phyloP scores from a whole-genome alignment of 1,140 invertebrate species.

The Drosophila ironensis region DNA sequence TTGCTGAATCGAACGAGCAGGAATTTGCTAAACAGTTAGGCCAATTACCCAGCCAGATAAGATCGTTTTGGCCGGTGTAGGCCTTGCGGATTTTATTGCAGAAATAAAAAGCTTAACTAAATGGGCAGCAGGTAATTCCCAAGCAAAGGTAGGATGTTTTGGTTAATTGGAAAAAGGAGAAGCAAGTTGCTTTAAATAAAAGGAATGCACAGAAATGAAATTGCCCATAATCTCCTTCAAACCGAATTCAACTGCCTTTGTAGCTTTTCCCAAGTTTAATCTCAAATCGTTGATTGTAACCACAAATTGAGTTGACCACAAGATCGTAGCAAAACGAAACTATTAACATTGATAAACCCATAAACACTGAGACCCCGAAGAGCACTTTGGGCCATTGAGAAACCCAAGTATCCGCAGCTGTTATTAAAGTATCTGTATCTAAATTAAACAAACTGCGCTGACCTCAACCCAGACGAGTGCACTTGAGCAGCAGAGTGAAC shows the following conservation, averaged over 20 bases:
- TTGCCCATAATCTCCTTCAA: too few species aligned
- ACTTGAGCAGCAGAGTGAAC: constrained; percentile 9
- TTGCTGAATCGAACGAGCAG: constrained; percentile 35
- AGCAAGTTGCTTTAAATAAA: too few species aligned
- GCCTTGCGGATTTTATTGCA: neutral
- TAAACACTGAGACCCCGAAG: constrained; percentile 14
- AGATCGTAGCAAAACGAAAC: constrained; percentile 1
- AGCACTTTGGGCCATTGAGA: constrained; percentile 13
- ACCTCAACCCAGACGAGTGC: constrained; percentile 27
- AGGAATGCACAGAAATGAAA: too few species aligned
- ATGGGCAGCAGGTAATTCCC: too few species aligned
- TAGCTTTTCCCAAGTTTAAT: neutral
- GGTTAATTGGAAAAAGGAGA: too few species aligned
- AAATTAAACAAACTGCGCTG: constrained; percentile 17
- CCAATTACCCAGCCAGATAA: constrained; percentile 17
- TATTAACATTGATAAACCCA: constrained; percentile 54
- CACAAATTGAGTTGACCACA: constrained; percentile 13
- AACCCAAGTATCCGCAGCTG: constrained; percentile 13
- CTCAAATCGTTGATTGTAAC: constrained; percentile 11
- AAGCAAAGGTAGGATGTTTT: neutral
- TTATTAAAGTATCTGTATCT: constrained; percentile 18
- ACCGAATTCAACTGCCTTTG: too few species aligned
- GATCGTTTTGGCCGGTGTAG: neutral
- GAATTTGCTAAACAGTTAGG: constrained; percentile 29
- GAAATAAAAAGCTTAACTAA: neutral